Evolutionary conservation across 1,140 invertebrate species (phyloP).

Genomic region (Araneus ventricosus): DNA sequence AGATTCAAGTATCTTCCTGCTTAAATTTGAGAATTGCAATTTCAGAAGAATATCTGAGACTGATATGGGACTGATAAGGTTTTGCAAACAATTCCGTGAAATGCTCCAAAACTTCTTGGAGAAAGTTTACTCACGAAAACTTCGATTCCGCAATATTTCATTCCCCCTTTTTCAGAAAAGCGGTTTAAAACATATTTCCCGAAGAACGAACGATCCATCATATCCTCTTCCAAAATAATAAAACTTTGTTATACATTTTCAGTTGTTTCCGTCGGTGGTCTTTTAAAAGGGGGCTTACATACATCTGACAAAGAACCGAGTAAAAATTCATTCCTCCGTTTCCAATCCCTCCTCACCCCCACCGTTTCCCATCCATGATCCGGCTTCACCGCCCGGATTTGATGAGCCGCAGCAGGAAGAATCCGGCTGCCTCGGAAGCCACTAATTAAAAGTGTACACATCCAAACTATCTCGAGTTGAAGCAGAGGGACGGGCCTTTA

Average conservation of each 20-base stretch:
- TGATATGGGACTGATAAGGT: background rate
- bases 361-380: background rate
- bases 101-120: background rate
- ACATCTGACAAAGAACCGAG: slow-evolving; percentile 16
- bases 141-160: background rate
- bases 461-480: slow-evolving; percentile 64
- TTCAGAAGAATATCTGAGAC: too few relatives aligned
- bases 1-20: too few relatives aligned
- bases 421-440: slow-evolving; percentile 67
- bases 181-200: background rate
- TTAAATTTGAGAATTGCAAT: too few relatives aligned
- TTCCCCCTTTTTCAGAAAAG: background rate
- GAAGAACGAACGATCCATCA: background rate
- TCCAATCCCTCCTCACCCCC: background rate
- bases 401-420: slow-evolving; percentile 67
- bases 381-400: slow-evolving; percentile 33
- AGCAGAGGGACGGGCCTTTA: slow-evolving; percentile 46
- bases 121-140: background rate
- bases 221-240: background rate
- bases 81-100: background rate
- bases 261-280: slow-evolving; percentile 25
- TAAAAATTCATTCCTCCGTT: slow-evolving; percentile 52
- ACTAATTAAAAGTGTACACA: slow-evolving; percentile 76
- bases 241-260: slow-evolving; percentile 35
- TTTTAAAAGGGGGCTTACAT: slow-evolving; percentile 11